A percentile compares a stretch with the other conserved stretches of the same genome.
These are phyloP conservation scores for Pristionchus exspectatus DNA, from an alignment of 2,888 invertebrate genomes.

Conservation along the genomic window DNA sequence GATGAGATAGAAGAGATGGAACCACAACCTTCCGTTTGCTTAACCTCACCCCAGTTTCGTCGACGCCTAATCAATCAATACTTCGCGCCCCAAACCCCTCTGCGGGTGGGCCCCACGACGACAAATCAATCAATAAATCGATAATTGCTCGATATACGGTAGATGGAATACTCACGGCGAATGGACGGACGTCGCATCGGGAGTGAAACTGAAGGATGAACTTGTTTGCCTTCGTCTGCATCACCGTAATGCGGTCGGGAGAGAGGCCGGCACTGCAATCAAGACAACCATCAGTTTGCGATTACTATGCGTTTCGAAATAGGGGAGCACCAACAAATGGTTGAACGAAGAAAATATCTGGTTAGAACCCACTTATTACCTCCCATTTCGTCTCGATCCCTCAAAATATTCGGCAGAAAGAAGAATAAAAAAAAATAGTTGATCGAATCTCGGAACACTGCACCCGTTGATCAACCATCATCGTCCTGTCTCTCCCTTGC, in stretches of 20 bases:
- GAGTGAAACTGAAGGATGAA: slow-evolving; percentile 70
- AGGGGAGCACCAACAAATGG: neutral
- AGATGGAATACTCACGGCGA: slow-evolving; percentile 59
- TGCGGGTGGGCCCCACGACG: neutral
- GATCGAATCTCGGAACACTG: neutral
- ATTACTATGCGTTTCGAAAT: neutral
- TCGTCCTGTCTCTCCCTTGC: neutral
- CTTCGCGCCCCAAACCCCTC: neutral
- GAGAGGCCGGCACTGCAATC: slow-evolving; percentile 51
- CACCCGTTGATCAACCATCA: neutral
- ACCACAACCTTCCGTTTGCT: slow-evolving; percentile 18
- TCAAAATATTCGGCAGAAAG: neutral
- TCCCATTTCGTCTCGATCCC: neutral
- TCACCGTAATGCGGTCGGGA: slow-evolving; percentile 59
- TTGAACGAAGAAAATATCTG: neutral
- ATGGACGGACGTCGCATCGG: slow-evolving; percentile 70
- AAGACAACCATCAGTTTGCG: neutral
- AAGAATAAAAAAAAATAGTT: neutral
- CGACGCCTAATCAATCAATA: slow-evolving; percentile 26
- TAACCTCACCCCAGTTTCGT: slow-evolving; percentile 10
- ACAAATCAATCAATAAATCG: neutral
- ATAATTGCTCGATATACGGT: neutral
- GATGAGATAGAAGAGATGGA: neutral
- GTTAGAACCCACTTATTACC: neutral
- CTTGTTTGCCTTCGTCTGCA: slow-evolving; percentile 65